Percentiles rank a stretch among this genome's conserved stretches.
phyloP scores from a whole-genome alignment of 2,888 invertebrate genomes.

The Spodoptera picta region DNA sequence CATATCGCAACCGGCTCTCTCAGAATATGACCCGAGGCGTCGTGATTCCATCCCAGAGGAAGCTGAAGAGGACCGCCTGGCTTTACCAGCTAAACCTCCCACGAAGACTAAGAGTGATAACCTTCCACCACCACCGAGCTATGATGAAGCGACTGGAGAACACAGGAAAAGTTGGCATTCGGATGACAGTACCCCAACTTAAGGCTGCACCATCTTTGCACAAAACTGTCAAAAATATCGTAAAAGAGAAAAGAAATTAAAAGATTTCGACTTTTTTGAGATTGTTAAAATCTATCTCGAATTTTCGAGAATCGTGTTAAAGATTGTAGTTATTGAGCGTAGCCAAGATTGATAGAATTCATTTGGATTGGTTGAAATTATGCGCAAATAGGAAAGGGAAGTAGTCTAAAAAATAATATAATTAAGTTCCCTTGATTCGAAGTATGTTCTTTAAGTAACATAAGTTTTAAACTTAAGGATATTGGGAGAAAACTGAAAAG shows the following conservation, averaged over 20 bases:
- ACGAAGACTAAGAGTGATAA: constrained; percentile 79
- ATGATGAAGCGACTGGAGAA: constrained; percentile 80
- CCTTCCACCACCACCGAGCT: constrained; percentile 79
- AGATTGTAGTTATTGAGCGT: constrained; percentile 18
- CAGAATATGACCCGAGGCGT: constrained; percentile 88
- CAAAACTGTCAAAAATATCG: constrained; percentile 29
- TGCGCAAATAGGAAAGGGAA: too few species aligned
- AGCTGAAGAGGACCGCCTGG: constrained; percentile 82
- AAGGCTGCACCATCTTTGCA: constrained; percentile 47
- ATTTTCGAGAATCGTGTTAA: constrained; percentile 27
- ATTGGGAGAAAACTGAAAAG: constrained; percentile 19
- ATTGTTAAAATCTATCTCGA: constrained; percentile 1
- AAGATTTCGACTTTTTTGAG: background rate
- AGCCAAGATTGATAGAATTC: constrained; percentile 10
- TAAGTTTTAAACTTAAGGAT: constrained; percentile 24
- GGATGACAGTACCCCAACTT: constrained; percentile 84
- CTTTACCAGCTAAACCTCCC: constrained; percentile 68
- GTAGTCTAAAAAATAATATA: too few species aligned
- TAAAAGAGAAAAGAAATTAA: constrained; percentile 11
- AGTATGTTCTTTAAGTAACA: constrained; percentile 17
- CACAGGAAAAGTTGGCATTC: constrained; percentile 87
- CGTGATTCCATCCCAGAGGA: constrained; percentile 91
- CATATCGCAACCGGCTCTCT: constrained; percentile 89
- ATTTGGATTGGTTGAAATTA: too few species aligned
- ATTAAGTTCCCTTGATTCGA: too few species aligned